A percentile compares a stretch with the other conserved stretches of the same genome.
Evolutionary conservation across 2,888 invertebrate species (phyloP).

Genomic region (Caprella mutica): DNA sequence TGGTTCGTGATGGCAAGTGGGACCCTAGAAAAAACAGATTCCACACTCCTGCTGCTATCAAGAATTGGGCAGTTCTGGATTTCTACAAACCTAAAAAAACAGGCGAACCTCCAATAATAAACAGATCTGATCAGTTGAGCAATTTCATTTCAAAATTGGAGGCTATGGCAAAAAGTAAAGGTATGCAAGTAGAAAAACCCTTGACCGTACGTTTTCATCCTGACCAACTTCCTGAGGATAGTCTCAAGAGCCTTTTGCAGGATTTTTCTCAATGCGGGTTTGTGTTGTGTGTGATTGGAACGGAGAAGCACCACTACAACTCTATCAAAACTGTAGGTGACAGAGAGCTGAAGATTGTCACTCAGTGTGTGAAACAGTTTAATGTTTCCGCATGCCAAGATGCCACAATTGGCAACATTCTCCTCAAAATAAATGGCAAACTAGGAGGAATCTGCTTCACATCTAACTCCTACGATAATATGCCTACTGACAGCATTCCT

Average conservation of each 20-base stretch:
- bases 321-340: conserved; percentile 41
- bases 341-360: conserved; percentile 38
- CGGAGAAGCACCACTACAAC: too few species aligned
- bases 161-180: conserved; percentile 16
- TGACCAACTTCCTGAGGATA: conserved; percentile 63
- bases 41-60: conserved; percentile 36
- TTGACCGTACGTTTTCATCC: conserved; percentile 40
- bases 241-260: conserved; percentile 47
- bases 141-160: conserved; percentile 21
- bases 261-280: conserved; percentile 41
- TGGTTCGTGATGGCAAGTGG: conserved; percentile 36
- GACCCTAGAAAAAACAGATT: conserved; percentile 36
- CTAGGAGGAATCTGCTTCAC: conserved; percentile 65
- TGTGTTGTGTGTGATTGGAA: conserved; percentile 43
- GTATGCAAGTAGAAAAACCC: conserved; percentile 30
- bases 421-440: conserved; percentile 60
- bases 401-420: conserved; percentile 57
- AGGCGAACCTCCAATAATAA: too few species aligned
- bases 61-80: conserved; percentile 46
- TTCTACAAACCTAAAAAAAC: too few species aligned
- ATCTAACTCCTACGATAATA: too few species aligned
- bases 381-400: conserved; percentile 39
- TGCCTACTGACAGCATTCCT: too few species aligned
- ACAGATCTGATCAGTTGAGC: too few species aligned
- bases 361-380: conserved; percentile 40